Base-by-base conservation (phyloP, 2,113 vertebrate genomes). In the Microcebus jonahi region DNA sequence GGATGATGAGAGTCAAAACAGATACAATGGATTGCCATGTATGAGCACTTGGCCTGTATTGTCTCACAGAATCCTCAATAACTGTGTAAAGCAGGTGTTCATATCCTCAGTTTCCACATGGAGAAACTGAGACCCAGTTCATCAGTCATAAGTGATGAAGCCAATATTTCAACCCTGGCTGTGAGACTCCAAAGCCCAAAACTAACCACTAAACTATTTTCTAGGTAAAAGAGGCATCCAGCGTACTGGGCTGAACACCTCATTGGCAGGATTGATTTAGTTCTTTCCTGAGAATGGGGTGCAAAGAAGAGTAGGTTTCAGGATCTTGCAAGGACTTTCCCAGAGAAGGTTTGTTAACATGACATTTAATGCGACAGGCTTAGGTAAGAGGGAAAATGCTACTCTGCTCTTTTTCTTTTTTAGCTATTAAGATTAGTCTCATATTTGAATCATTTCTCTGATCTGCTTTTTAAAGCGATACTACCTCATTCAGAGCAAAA, bases 361-460 rank as follows among this genome's bases (percentile, higher is more conserved):
- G 34, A 21, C 9, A 77, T 82, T 82, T 71, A 29, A 88, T 6
- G 3, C 13, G 20, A 80, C 10, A 6, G 18, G 23, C 3, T 36
- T 75, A 21, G 29, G 13, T 48, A 53, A 81, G 45, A 77, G 48
- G n/a, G 2, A 39, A 84, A 85, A 65, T 18, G 10, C 27, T 25
- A 11, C 20, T 21, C 82, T 6, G 4, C 0, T 84, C 8, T 15
- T 77, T 59, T 75, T 70, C 36, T 57, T 82, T 70, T 68, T 21
- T 57, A 71, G 42, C 29, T 1, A 0, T 34, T 70, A 45, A 75
- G 34, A n/a, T 76, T 63, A 21, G 45, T 91, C 67, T 75, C 39
- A 83, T 53, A 95, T 96, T 97, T 94, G 89, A 95, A 85, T 73
- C 42, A 57, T 68, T n/a, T 65, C 53, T 68, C 67, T 53, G 25